Evolutionary conservation across 2,888 invertebrate species (phyloP), one percentile per base, ranked within the genome.

Genomic region (Hypena proboscidalis): DNA sequence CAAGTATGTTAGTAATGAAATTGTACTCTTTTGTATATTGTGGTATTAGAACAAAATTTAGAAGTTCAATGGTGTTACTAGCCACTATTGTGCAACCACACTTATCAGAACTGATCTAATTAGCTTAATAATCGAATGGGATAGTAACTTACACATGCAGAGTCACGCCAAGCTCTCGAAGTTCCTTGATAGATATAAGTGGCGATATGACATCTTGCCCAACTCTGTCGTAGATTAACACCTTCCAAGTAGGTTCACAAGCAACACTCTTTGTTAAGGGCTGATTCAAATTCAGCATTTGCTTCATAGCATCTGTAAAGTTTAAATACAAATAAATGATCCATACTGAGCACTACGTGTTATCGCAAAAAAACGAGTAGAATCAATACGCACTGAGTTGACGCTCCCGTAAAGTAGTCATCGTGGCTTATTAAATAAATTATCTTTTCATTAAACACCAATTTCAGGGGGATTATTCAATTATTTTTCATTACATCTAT

Each of bases 131-230:
- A 22, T 46, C 20, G 22, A 22, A 8, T 8, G 3, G 26, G 29
- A 49, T 27, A n/a, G 39, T 20, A 62, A 92, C 95, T 93, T 93
- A 98, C 97, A 99, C 95, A 92, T 99, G 99, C 48, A 99, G 93
- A 21, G 99, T 99, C 25, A 99, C 98, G 52, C 99, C 99, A 72
- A 98, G 90, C 81, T 99, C 99, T 67, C 99, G 88, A 2, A 99
- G 92, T 75, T 99, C 99, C 83, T 98, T 98, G 9, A 99, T 95
- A 10, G 98, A 97, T 74, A 99, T 94, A 36, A 99, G 87, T 0
- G 99, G 99, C 7, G 99, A 98, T 68, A 99, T 98, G 33, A 99
- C 98, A 80, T 99, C 99, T 89, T 99, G 99, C 2, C 99, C 99
- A 62, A 96, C 94, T 70, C 97, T 94, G 82, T 99, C 99, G 77